Percentiles rank a stretch among this genome's conserved stretches.
phyloP scores from a whole-genome alignment of 2,888 invertebrate genomes.

The Yponomeuta evonymella region DNA sequence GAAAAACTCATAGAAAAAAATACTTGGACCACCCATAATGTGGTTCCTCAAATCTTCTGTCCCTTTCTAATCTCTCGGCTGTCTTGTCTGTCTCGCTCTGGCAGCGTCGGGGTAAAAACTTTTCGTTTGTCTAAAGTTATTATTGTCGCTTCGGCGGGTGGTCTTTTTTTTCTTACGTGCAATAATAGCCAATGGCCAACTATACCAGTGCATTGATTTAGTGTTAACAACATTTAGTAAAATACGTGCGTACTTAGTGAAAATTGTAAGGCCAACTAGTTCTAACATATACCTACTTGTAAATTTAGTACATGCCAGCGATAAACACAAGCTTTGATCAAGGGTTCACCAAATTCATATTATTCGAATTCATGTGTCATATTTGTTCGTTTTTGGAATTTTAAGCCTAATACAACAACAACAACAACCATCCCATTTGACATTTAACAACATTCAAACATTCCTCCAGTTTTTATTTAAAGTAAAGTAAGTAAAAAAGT shows the following conservation, averaged over 20 bases:
- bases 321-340: too few species aligned
- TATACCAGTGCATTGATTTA: neutral
- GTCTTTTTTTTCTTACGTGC: slow-evolving; percentile 32
- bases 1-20: slow-evolving; percentile 37
- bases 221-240: neutral
- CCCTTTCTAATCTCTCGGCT: slow-evolving; percentile 34
- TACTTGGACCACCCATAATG: slow-evolving; percentile 63
- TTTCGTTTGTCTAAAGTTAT: slow-evolving; percentile 55
- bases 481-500: too few species aligned
- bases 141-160: slow-evolving; percentile 60
- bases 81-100: slow-evolving; percentile 26
- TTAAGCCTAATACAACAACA: too few species aligned
- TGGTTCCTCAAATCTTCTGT: slow-evolving; percentile 31
- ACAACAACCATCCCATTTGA: too few species aligned
- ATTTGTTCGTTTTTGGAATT: too few species aligned
- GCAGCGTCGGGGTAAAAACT: slow-evolving; percentile 33
- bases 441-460: too few species aligned
- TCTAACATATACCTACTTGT: too few species aligned
- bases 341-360: too few species aligned
- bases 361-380: too few species aligned
- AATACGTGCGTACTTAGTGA: neutral
- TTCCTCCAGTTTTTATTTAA: too few species aligned
- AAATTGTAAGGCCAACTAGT: neutral
- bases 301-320: too few species aligned
- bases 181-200: neutral